Evolutionary conservation across 2,113 vertebrate genomes (phyloP), one percentile per base, ranked within the genome.

Genomic region (Misgurnus anguillicaudatus): DNA sequence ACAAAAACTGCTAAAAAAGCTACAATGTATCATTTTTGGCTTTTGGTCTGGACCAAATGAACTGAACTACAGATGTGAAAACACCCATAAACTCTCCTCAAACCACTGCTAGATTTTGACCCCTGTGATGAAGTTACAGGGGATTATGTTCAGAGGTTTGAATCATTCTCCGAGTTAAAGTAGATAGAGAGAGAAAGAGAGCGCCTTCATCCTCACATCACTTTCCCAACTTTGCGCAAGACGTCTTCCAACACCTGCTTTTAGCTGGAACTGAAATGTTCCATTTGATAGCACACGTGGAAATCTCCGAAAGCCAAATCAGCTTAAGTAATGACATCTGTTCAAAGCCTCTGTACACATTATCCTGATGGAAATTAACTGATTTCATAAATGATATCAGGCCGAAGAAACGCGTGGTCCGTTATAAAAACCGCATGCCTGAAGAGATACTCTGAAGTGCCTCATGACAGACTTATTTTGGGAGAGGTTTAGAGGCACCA

Each of bases 361-460:
- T 67, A 66, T 66, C 45, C 31, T 80, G 73, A 41, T 75, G 85
- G 78, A 88, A 87, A 88, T 88, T 80, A 89, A 86, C 73, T 82
- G 80, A 86, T 90, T 86, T 87, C 75, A 89, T 87, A 87, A 85
- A 79, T 84, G 82, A 87, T 78, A 79, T 77, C 73, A 74, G 21
- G 14, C 17, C 57, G 47, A 70, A 64, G 48, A 72, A 63, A 41
- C 38, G 10, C 36, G 4, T 53, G n/a, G 68, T 19, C 31, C 3
- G 0, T 80, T 80, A 21, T 47, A 11, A 60, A 67, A 78, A 83
- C n/a, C 1, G 55, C 82, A 78, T 60, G 8, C 11, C 53, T 31
- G 51, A 51, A 73, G 55, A 79, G 80, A 82, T 80, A 86, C 87
- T 83, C 82, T 80, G 79, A 80, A 69, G 64, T 71, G 41, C 64